These are phyloP conservation scores for Hybos culiciformis DNA, from an alignment of 2,888 invertebrate species.

Conservation along the genomic window DNA sequence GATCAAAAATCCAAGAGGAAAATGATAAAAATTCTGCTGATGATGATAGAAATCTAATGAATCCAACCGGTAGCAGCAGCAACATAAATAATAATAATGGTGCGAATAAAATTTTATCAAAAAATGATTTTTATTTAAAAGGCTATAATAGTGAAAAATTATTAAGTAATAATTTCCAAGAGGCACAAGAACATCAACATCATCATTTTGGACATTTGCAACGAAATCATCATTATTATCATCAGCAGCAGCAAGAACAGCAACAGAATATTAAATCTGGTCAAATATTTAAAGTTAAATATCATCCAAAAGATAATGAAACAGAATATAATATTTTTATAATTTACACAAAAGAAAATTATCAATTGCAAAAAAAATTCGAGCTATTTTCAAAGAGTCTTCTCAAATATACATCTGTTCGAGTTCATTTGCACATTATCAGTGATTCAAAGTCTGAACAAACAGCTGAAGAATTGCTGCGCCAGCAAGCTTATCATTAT, in stretches of 20 bases:
- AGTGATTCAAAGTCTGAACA: conserved; percentile 44
- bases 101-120: no score
- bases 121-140: no score
- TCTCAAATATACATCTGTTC: conserved; percentile 32
- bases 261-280: neutral
- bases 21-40: neutral
- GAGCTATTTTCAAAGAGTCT: conserved; percentile 31
- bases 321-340: conserved; percentile 32
- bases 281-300: conserved; percentile 13
- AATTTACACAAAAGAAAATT: conserved; percentile 32
- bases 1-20: conserved; percentile 7
- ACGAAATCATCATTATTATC: neutral
- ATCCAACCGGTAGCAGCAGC: no score
- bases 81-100: conserved; percentile 1
- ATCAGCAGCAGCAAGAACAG: neutral
- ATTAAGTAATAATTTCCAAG: neutral
- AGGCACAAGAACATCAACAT: conserved; percentile 8
- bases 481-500: conserved; percentile 28
- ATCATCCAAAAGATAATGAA: conserved; percentile 12
- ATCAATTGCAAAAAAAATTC: conserved; percentile 31
- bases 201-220: neutral
- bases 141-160: neutral
- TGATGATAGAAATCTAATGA: no score
- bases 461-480: conserved; percentile 40
- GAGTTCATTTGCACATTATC: conserved; percentile 46